These are phyloP conservation scores for Xestia sexstrigata DNA, from an alignment of 2,888 invertebrate genomes.

Conservation along the genomic window DNA sequence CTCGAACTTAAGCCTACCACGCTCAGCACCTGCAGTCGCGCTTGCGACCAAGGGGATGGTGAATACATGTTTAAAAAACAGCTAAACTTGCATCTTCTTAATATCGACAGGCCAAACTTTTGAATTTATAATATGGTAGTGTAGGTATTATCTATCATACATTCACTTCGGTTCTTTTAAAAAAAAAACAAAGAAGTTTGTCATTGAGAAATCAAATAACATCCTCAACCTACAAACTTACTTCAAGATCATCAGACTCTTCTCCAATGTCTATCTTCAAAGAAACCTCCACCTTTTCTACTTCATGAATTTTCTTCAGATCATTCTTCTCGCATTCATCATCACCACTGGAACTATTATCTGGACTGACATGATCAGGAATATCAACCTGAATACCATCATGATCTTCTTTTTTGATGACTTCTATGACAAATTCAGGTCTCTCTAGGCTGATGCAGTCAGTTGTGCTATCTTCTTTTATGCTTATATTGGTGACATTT, in stretches of 20 bases:
- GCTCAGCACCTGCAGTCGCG: neutral
- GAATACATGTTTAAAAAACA: neutral
- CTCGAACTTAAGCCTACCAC: neutral
- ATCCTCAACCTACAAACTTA: neutral
- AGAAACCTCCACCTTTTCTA: constrained; percentile 55
- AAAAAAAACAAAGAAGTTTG: neutral
- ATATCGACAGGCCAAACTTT: neutral
- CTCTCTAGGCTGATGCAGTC: constrained; percentile 41
- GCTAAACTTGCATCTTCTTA: neutral
- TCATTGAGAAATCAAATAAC: neutral
- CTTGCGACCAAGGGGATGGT: neutral
- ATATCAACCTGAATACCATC: constrained; percentile 57
- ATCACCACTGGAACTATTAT: constrained; percentile 71
- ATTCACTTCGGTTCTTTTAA: too few relatives aligned
- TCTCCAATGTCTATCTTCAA: constrained; percentile 37
- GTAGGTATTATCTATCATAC: too few relatives aligned
- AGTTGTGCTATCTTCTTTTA: constrained; percentile 49
- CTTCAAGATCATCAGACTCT: constrained; percentile 27
- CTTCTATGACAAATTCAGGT: constrained; percentile 48
- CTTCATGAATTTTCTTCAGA: constrained; percentile 68
- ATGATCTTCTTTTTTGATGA: constrained; percentile 77
- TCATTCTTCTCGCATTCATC: constrained; percentile 79
- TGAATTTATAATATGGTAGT: too few relatives aligned
- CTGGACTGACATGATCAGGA: constrained; percentile 28
- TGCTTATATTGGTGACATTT: constrained; percentile 56